phyloP scores from a whole-genome alignment of 2,113 vertebrate genomes.

The Carassius carassius region DNA sequence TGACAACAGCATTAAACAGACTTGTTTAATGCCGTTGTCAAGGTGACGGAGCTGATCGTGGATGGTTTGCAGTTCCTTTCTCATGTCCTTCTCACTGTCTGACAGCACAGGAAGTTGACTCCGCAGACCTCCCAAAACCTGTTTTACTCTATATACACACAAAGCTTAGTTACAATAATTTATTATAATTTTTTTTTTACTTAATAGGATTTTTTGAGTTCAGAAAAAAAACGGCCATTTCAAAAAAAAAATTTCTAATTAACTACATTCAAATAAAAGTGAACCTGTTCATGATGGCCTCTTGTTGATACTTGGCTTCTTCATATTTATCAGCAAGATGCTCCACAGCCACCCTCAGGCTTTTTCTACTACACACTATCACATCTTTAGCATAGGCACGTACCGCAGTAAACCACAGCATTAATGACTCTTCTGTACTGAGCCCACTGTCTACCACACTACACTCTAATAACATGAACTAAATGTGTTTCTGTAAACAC shows the following conservation, averaged over 20 bases:
- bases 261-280: neutral
- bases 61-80: conserved; percentile 85
- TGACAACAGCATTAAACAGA: conserved; percentile 43
- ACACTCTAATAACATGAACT: neutral
- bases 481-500: neutral
- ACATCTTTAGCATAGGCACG: neutral
- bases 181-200: too few relatives aligned
- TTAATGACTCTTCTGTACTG: too few relatives aligned
- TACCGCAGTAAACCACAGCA: neutral
- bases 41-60: conserved; percentile 87
- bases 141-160: conserved; percentile 78
- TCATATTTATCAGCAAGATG: conserved; percentile 91
- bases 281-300: conserved; percentile 85
- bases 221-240: neutral
- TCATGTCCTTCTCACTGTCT: conserved; percentile 93
- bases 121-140: conserved; percentile 82
- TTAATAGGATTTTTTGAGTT: neutral
- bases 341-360: conserved; percentile 85
- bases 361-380: conserved; percentile 72
- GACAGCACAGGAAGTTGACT: conserved; percentile 90
- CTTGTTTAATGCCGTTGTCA: conserved; percentile 89
- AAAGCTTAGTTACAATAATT: neutral
- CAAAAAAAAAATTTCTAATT: too few relatives aligned
- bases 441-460: neutral
- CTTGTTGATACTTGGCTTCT: conserved; percentile 91